Conservation (phyloP, 2,797 vertebrate genomes). For the Yasuhikotakia modesta region DNA sequence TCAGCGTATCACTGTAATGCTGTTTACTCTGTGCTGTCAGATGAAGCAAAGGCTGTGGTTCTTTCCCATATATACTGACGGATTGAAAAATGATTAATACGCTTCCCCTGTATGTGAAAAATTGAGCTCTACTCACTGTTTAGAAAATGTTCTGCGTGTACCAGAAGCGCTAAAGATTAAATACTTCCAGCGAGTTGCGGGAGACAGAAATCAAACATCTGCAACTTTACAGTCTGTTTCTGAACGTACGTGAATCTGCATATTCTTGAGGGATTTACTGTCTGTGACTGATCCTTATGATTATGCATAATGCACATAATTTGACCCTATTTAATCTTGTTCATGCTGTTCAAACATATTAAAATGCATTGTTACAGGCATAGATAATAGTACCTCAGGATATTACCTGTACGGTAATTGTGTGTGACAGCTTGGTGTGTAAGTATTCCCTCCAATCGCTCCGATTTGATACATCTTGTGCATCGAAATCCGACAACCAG, state of each 20-base stretch:
- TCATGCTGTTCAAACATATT: constrained; percentile 32
- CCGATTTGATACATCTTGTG: constrained; percentile 65
- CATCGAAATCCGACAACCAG: constrained; percentile 16
- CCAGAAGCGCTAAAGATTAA: not conserved
- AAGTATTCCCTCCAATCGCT: constrained; percentile 62
- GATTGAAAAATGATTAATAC: constrained; percentile 33
- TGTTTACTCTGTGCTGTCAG: constrained; percentile 30
- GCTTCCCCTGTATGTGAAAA: constrained; percentile 19
- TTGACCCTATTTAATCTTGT: constrained; percentile 41
- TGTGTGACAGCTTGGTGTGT: constrained; percentile 65
- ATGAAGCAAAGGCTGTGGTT: constrained; percentile 27
- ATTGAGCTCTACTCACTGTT: not conserved
- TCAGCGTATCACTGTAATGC: constrained; percentile 18
- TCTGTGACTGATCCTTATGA: constrained; percentile 6
- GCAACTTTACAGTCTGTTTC: constrained; percentile 15
- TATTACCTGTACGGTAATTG: constrained; percentile 64
- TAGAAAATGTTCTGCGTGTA: not conserved
- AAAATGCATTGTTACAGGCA: constrained; percentile 36
- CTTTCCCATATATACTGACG: constrained; percentile 29
- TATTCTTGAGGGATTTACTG: constrained; percentile 26
- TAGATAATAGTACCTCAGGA: constrained; percentile 34
- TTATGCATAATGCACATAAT: constrained; percentile 29
- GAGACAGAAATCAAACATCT: not conserved
- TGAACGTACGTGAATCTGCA: not conserved
- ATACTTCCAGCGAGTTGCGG: not conserved